These are phyloP conservation scores for Lutraria lutraria DNA, from an alignment of 2,888 invertebrate species.

Conservation along the genomic window DNA sequence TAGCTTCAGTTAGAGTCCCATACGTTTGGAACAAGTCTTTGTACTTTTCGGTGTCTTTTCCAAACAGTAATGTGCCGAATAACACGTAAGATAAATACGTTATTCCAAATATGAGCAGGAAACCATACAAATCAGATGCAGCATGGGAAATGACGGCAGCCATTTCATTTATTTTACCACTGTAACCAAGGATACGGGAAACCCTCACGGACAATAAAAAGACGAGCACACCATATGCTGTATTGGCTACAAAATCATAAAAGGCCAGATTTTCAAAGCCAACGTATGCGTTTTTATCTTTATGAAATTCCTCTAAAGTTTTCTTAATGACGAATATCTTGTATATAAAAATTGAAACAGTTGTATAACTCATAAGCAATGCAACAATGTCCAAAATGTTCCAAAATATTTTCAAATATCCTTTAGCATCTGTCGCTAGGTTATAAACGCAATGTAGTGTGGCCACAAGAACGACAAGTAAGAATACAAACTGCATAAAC, in stretches of 20 bases:
- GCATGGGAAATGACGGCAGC: slow-evolving; percentile 86
- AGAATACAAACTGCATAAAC: slow-evolving; percentile 71
- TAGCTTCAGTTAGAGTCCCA: slow-evolving; percentile 85
- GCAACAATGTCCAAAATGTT: slow-evolving; percentile 85
- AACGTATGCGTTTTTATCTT: slow-evolving; percentile 76
- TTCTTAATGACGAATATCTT: slow-evolving; percentile 61
- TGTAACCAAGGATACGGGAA: slow-evolving; percentile 87
- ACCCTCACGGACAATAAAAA: slow-evolving; percentile 76
- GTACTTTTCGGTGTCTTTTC: slow-evolving; percentile 80
- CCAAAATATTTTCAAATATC: slow-evolving; percentile 86
- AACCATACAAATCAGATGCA: slow-evolving; percentile 85
- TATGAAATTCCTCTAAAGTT: slow-evolving; percentile 68
- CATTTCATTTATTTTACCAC: slow-evolving; percentile 87
- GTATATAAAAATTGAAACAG: slow-evolving; percentile 82
- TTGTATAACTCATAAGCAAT: slow-evolving; percentile 83
- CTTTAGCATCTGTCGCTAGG: slow-evolving; percentile 64
- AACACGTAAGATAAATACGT: slow-evolving; percentile 82
- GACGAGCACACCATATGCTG: slow-evolving; percentile 71
- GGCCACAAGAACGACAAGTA: slow-evolving; percentile 63
- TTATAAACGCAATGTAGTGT: slow-evolving; percentile 63
- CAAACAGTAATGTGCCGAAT: slow-evolving; percentile 84
- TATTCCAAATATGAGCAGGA: slow-evolving; percentile 86
- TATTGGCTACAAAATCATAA: slow-evolving; percentile 85
- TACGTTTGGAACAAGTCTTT: slow-evolving; percentile 83
- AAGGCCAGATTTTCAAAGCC: slow-evolving; percentile 84